phyloP scores from a whole-genome alignment of 2,113 vertebrate species.

The Asarcornis scutulata region DNA sequence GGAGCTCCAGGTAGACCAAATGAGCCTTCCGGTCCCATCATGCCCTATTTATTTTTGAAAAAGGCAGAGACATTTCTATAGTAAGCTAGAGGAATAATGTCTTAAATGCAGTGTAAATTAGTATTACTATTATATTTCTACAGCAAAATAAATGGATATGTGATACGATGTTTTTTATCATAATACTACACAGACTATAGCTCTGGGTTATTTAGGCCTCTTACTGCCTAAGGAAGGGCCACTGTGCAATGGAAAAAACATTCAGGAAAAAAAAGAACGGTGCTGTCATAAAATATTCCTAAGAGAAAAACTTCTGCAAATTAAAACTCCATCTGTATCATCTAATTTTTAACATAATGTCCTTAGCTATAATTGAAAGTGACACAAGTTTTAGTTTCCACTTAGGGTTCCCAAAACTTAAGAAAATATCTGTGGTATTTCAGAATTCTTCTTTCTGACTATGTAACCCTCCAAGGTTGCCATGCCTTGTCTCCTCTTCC shows the following conservation, averaged over 20 bases:
- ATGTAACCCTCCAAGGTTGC: neutral
- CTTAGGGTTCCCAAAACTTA: neutral
- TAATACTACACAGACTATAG: neutral
- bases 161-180: neutral
- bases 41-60: slow-evolving; percentile 79
- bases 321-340: neutral
- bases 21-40: slow-evolving; percentile 83
- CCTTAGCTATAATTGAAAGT: neutral
- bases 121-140: neutral
- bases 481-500: neutral
- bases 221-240: neutral
- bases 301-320: neutral
- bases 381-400: neutral
- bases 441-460: neutral
- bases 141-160: neutral
- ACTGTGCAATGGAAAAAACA: neutral
- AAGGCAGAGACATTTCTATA: neutral
- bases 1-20: slow-evolving; percentile 83
- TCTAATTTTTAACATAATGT: neutral
- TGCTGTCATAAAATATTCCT: neutral
- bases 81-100: neutral
- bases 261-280: neutral
- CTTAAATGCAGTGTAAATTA: neutral
- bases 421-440: neutral
- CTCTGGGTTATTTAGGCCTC: neutral